These are phyloP conservation scores for Ceratotherium simum DNA, from an alignment of 2,113 vertebrate species.

Conservation along the genomic window DNA sequence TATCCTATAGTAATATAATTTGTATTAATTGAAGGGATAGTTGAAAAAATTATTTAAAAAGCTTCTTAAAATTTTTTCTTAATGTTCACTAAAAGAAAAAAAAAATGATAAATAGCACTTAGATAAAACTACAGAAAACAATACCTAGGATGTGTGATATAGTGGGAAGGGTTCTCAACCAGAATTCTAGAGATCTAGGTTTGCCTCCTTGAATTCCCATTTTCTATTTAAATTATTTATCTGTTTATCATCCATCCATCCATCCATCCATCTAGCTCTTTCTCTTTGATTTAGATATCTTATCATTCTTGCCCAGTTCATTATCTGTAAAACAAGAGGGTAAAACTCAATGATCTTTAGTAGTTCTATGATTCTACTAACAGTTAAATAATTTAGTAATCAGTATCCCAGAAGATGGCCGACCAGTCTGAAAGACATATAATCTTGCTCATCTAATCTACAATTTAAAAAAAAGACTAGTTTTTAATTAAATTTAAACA, in stretches of 20 bases:
- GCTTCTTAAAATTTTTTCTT: constrained; percentile 22
- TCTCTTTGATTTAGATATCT: neutral
- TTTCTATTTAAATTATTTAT: neutral
- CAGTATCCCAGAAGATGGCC: constrained; percentile 7
- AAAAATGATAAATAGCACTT: neutral
- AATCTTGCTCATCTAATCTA: neutral
- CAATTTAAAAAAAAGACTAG: neutral
- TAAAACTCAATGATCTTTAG: neutral
- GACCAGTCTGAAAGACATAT: neutral
- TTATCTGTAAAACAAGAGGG: constrained; percentile 26
- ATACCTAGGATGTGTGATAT: neutral
- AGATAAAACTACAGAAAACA: neutral
- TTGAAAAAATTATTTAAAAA: constrained; percentile 38
- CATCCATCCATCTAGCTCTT: neutral
- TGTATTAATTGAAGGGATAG: neutral
- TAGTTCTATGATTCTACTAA: neutral
- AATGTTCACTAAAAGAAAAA: constrained; percentile 8
- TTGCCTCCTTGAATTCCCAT: neutral
- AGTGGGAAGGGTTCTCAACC: neutral
- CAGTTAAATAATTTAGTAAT: neutral
- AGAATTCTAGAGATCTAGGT: constrained; percentile 14
- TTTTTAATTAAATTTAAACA: constrained; percentile 33
- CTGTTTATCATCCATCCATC: neutral
- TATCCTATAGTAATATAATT: neutral
- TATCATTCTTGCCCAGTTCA: neutral